Evolutionary conservation across 2,113 vertebrate species (phyloP), one percentile per base, ranked within the genome.

Genomic region (Odocoileus virginianus): DNA sequence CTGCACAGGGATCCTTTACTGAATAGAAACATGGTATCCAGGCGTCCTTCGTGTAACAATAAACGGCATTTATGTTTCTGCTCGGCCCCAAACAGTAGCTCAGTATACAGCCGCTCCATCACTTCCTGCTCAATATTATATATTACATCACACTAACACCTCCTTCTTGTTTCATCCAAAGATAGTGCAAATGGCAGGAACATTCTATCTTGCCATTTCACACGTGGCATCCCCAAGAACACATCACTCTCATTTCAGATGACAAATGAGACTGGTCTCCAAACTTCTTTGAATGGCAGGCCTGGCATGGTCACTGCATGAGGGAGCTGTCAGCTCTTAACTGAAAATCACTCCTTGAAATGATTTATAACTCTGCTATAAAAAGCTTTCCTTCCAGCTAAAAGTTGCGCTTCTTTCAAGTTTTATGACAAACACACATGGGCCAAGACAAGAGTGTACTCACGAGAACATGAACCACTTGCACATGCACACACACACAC

Each of bases 331-430:
- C 96, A 95, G 52, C 54, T 60, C 95, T 96, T 98, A 89, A 97
- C n/a, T 96, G 95, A 95, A 98, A 97, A 98, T 95, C 45, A 19
- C 92, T 98, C 88, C 93, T 97, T 96, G 67, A 78, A 92, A 83
- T 97, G 96, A 98, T 98, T 98, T 98, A 97, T 98, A 98, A 95
- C 94, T 93, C 67, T 78, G 89, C 95, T 94, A 93, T 98, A 98
- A 98, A 98, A 98, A 98, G 95, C 82, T 92, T 97, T 92, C 91
- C 94, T 95, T 95, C 43, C 83, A 98, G 97, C 92, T 97, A 96
- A 98, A 98, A 98, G 96, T 97, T 98, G 85, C 28, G 78, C 94
- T 98, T 97, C 97, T 98, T 98, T 98, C 96, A 98, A 97, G 92
- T 98, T 98, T 98, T 97, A 97, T 97, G 94, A 95, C 78, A 97